These are phyloP conservation scores for Sebastes diaconus DNA, from an alignment of 2,797 vertebrate species.

Conservation along the genomic window DNA sequence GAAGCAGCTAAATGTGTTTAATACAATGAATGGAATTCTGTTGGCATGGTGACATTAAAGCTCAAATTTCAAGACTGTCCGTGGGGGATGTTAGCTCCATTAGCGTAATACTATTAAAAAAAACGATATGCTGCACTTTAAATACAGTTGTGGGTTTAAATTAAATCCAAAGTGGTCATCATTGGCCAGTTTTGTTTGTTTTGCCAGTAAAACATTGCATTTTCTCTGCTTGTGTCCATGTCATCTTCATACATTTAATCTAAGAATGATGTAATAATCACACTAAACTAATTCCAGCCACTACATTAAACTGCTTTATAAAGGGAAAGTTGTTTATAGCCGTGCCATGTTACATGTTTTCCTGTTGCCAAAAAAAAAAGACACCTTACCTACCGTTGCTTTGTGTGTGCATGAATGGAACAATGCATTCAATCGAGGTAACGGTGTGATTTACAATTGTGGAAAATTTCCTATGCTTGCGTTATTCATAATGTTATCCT, in stretches of 20 bases:
- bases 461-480: neutral
- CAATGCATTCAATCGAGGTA: neutral
- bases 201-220: neutral
- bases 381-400: neutral
- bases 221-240: neutral
- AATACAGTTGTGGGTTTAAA: neutral
- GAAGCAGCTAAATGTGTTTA: neutral
- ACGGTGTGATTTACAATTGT: neutral
- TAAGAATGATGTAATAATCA: conserved; percentile 15
- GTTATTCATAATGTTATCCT: neutral
- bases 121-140: neutral
- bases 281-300: conserved; percentile 42
- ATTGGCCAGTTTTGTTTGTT: neutral
- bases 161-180: neutral
- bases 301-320: conserved; percentile 32
- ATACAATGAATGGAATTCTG: neutral
- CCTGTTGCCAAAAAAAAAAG: conserved; percentile 4
- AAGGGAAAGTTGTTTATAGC: conserved; percentile 15
- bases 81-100: neutral
- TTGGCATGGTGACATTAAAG: neutral
- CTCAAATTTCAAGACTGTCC: neutral
- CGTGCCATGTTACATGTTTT: conserved; percentile 8
- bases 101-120: neutral
- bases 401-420: conserved; percentile 15
- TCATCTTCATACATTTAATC: neutral